Percentiles rank a stretch among this genome's conserved stretches.
Evolutionary conservation across 2,797 vertebrate genomes (phyloP).

Genomic region (Pteronotus mesoamericanus): DNA sequence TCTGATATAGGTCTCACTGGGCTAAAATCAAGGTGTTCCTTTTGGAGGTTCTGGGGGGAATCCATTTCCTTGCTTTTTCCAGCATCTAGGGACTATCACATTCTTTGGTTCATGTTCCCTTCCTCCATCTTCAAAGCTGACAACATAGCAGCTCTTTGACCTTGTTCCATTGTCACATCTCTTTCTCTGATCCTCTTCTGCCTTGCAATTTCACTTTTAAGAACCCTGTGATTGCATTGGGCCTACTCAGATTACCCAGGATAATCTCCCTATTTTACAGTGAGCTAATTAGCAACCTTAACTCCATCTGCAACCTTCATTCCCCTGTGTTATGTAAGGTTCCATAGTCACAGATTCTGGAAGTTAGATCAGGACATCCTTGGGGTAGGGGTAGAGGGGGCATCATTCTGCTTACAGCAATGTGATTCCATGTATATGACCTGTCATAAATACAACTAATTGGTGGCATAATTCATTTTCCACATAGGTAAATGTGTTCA

Average conservation of each 20-base stretch:
- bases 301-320: not conserved
- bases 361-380: not conserved
- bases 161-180: not conserved
- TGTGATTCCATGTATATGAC: not conserved
- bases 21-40: not conserved
- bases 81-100: not conserved
- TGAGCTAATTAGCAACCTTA: not conserved
- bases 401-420: not conserved
- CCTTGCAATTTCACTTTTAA: not conserved
- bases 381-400: not conserved
- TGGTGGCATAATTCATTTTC: not conserved
- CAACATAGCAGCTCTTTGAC: not conserved
- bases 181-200: not conserved
- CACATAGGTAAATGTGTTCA: not conserved
- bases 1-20: not conserved
- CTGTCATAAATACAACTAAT: not conserved
- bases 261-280: not conserved
- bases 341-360: not conserved
- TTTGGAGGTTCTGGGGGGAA: not conserved
- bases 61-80: not conserved
- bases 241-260: not conserved
- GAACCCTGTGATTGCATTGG: not conserved
- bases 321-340: not conserved
- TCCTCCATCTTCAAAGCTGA: not conserved
- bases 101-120: not conserved